Evolutionary conservation across 2,888 invertebrate genomes (phyloP).

Genomic region (Dicroscelio sp.): DNA sequence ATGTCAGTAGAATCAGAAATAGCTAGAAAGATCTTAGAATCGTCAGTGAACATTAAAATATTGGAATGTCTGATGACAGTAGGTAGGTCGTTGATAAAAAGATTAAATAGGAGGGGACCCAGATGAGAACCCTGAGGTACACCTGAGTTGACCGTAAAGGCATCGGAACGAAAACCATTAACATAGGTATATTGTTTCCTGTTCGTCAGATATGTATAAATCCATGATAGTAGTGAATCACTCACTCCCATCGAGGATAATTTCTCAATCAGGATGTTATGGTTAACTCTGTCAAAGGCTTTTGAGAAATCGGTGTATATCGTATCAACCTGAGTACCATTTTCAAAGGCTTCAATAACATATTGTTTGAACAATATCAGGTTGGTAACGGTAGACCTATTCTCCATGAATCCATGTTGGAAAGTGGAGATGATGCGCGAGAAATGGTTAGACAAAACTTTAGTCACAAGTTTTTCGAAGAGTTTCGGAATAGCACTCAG

Average conservation of each 20-base stretch:
- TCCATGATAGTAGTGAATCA: slow-evolving; percentile 18
- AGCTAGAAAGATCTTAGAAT: slow-evolving; percentile 10
- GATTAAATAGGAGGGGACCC: slow-evolving; percentile 47
- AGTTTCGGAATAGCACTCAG: slow-evolving; percentile 20
- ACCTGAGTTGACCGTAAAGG: slow-evolving; percentile 1
- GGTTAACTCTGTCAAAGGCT: slow-evolving; percentile 50
- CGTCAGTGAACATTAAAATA: slow-evolving; percentile 37
- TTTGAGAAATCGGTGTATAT: slow-evolving; percentile 28
- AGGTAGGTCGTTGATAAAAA: not conserved
- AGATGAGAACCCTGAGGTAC: slow-evolving; percentile 62
- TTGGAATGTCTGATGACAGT: not conserved
- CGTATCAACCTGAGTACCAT: slow-evolving; percentile 8
- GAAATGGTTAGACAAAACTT: too few species aligned
- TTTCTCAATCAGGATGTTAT: slow-evolving; percentile 51
- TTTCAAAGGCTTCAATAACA: not conserved
- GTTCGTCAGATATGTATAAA: not conserved
- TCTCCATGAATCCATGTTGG: too few species aligned
- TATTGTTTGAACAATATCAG: slow-evolving; percentile 6
- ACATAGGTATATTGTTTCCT: slow-evolving; percentile 1
- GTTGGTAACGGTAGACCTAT: slow-evolving; percentile 9
- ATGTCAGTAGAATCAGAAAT: not conserved
- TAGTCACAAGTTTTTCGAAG: slow-evolving; percentile 6
- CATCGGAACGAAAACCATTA: not conserved
- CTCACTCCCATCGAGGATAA: slow-evolving; percentile 30
- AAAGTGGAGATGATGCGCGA: too few species aligned